Base-by-base conservation (phyloP, 2,113 vertebrate genomes). In the Emberiza fucata region DNA sequence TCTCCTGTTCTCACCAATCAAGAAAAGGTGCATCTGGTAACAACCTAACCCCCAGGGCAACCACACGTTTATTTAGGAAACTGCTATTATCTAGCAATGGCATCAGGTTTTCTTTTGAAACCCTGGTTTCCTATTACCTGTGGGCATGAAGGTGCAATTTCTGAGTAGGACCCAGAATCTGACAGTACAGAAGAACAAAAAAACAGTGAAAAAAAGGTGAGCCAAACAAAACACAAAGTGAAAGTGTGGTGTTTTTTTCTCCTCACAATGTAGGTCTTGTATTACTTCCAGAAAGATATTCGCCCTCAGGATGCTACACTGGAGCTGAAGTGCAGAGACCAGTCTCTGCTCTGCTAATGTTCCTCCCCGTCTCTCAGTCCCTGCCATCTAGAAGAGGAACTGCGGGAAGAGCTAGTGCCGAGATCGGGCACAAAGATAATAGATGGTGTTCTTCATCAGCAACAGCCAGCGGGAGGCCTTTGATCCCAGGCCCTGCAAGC, bases 1-100 rank as follows among this genome's bases (percentile, higher is more conserved):
- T 72, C 97, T 96, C 89, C 90, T 85, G 86, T 73, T 98, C 97
- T 98, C 97, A 84, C 97, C 97, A 98, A 98, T 98, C 96, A 97
- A 95, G 94, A 65, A 96, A 97, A 94, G 93, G 97, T 95, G 90
- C 95, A 96, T 86, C 96, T 98, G 98, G 97, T 97, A 98, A 94
- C 90, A 69, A 96, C 92, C 33, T 77, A 68, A 91, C 68, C 92
- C 97, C 93, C 8, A 6, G 70, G 97, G 97, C 97, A 53, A 96
- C 96, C 95, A 90, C 90, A 75, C 92, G 89, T 92, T 96, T 86
- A 95, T 94, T 97, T 86, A 93, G 97, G 95, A 97, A 97, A 94
- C 96, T 91, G 82, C 88, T 57, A 87, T 96, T 97, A 97, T 97
- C 97, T 97, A 20, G 76, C 89, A 95, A 80, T 77, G 86, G 86